Conservation (phyloP, 2,113 vertebrate species). For the Odobenus rosmarus region DNA sequence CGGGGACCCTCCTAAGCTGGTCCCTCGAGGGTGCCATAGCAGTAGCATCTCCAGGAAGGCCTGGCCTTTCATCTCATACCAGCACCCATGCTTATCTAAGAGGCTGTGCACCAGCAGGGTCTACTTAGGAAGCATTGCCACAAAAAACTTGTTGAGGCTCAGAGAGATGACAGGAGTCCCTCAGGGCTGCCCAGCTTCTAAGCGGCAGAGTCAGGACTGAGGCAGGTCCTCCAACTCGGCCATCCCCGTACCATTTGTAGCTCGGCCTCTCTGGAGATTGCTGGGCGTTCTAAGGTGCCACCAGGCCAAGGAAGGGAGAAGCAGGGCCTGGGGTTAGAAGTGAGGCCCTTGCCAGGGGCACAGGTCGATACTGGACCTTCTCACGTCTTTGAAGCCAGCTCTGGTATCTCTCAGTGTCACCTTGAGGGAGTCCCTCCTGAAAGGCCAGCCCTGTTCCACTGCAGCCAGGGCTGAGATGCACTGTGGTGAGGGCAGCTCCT, state of each 20-base stretch:
- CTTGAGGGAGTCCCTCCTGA: neutral
- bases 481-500: neutral
- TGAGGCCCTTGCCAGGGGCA: accelerated
- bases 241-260: accelerated
- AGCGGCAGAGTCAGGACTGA: neutral
- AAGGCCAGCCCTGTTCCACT: neutral
- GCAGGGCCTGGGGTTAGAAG: neutral
- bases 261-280: neutral
- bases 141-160: neutral
- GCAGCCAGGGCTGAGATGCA: neutral
- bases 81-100: neutral
- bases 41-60: neutral
- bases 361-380: neutral
- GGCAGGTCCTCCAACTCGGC: too few relatives aligned
- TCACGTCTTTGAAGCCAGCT: neutral
- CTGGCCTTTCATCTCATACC: accelerated
- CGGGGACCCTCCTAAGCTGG: too few relatives aligned
- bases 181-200: neutral
- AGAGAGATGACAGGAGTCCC: neutral
- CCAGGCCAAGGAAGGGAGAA: neutral
- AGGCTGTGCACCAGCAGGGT: neutral
- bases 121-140: neutral
- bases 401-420: neutral
- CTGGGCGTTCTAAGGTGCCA: neutral
- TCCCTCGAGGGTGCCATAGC: neutral